A percentile compares a stretch with the other conserved stretches of the same genome.
These are phyloP conservation scores for Labeo catla DNA, from an alignment of 2,113 vertebrate species.

Conservation along the genomic window DNA sequence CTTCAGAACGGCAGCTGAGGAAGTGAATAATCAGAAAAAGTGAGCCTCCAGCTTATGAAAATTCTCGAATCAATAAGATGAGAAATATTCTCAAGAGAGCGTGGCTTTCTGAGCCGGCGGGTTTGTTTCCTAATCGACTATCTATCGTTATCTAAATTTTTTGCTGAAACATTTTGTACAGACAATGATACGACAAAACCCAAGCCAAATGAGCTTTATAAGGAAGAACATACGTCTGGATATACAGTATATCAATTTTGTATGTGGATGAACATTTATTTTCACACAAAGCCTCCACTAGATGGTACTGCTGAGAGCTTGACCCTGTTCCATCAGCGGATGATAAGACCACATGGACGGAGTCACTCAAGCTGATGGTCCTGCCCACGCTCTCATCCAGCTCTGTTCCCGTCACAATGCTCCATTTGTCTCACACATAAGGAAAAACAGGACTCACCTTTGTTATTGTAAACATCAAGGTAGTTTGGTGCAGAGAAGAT, in stretches of 20 bases:
- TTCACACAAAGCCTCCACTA: slow-evolving; percentile 56
- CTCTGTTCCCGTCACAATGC: slow-evolving; percentile 61
- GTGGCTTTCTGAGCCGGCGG: neutral
- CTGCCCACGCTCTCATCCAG: slow-evolving; percentile 72
- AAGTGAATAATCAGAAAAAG: slow-evolving; percentile 2
- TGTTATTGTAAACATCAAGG: slow-evolving; percentile 87
- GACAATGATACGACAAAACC: slow-evolving; percentile 3
- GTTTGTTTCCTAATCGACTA: slow-evolving; percentile 19
- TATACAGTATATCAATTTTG: neutral
- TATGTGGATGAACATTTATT: slow-evolving; percentile 3
- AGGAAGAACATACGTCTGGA: neutral
- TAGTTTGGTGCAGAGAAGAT: slow-evolving; percentile 86
- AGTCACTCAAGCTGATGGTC: slow-evolving; percentile 74
- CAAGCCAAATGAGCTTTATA: neutral
- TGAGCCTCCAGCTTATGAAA: neutral
- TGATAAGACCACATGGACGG: slow-evolving; percentile 74
- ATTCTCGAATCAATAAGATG: slow-evolving; percentile 10
- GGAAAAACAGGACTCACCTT: slow-evolving; percentile 71
- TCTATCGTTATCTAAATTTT: neutral
- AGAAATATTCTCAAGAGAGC: slow-evolving; percentile 15
- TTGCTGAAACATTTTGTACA: neutral
- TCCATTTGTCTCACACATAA: neutral
- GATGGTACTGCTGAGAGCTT: slow-evolving; percentile 67
- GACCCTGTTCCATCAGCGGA: slow-evolving; percentile 75
- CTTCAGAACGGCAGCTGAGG: slow-evolving; percentile 81